Evolutionary conservation across 1,140 invertebrate species (phyloP), one percentile per base, ranked within the genome.

Genomic region (Sipha flava): DNA sequence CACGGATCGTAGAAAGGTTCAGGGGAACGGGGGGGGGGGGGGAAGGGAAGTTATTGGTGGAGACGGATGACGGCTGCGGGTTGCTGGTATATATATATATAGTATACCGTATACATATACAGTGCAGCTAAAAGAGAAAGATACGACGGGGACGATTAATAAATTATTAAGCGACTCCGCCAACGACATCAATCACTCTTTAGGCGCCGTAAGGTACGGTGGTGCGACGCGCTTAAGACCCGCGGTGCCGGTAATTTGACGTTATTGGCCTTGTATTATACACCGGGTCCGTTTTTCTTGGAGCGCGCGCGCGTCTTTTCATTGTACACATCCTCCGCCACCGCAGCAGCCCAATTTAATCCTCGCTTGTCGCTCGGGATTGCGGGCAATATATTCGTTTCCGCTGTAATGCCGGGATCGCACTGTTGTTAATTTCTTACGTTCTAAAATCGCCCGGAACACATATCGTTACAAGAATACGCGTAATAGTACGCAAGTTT

Each of bases 151-250:
- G 16, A 18, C 34, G 73, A 77, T 77, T 77, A 77, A 77, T 77
- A 77, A 59, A 77, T 77, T 57, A 59, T 77, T 77, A 59, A 59
- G 52, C 34, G 52, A 10, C 34, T 43, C 52, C 73, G 14, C 52
- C 52, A 37, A 54, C 72, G 52, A 73, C 49, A 75, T 75, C 72
- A 75, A 75, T 75, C 72, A 75, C 72, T 21, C 31, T 54, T 72
- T 18, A 73, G 62, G n/a, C 4, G 62, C 62, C 29, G n/a, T n/a
- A 10, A 3, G 18, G 5, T 14, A 9, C 3, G 18, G 31, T 31
- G 3, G 31, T 16, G 18, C 31, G 62, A 40, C 37, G 37, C 37
- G 10, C 10, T 10, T 6, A 40, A 6, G 18, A 64, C 26, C 70
- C 18, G 31, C 21, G 7, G 73, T 16, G 16, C 7, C n/a, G 31